These are phyloP conservation scores for Patagioenas fasciata DNA, from an alignment of 2,113 vertebrate species.

Conservation along the genomic window DNA sequence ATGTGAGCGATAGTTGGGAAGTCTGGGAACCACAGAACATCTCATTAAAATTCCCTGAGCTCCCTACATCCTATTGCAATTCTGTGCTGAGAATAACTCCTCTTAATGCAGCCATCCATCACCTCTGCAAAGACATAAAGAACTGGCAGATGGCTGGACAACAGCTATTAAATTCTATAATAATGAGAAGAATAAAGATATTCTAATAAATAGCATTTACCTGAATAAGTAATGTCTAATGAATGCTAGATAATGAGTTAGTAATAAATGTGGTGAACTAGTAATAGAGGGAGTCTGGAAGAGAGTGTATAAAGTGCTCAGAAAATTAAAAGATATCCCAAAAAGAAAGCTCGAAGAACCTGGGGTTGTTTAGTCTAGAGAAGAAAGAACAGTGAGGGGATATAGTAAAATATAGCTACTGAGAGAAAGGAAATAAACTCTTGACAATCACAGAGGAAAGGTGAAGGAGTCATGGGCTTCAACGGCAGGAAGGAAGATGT, in stretches of 20 bases:
- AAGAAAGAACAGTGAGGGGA: not conserved
- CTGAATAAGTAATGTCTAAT: not conserved
- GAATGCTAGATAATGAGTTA: not conserved
- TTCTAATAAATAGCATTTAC: not conserved
- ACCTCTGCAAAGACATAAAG: not conserved
- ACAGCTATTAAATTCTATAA: not conserved
- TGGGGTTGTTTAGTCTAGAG: not conserved
- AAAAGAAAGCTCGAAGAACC: not conserved
- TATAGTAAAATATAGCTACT: fast-evolving
- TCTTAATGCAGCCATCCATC: not conserved
- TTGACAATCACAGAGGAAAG: not conserved
- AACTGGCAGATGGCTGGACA: not conserved
- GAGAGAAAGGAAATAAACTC: not conserved
- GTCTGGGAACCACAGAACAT: not conserved
- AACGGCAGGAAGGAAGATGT: not conserved
- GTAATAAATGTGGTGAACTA: not conserved
- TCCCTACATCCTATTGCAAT: not conserved
- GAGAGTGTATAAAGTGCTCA: not conserved
- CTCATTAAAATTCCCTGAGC: too few relatives aligned
- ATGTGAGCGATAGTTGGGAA: fast-evolving
- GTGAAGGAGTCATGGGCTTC: not conserved
- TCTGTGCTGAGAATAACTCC: not conserved
- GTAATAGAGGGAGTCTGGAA: not conserved
- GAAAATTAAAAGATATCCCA: not conserved
- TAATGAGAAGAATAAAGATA: not conserved